Base-by-base conservation (phyloP, 2,888 invertebrate species). In the Amblyteles armatorius region DNA sequence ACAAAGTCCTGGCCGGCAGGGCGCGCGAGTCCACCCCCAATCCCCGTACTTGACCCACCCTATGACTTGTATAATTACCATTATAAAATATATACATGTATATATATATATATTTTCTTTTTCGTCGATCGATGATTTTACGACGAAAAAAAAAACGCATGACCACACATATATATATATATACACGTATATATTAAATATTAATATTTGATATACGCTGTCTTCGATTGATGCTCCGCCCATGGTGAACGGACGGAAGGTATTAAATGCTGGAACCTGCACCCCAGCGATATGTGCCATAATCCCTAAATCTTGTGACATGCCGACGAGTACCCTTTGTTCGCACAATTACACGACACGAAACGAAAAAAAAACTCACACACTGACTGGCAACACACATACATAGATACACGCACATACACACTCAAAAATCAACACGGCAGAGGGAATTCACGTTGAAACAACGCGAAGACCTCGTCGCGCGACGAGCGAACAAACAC, bases 1-100 rank as follows among this genome's bases (percentile, higher is more conserved):
- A 94, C 93, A 93, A 88, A 91, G 93, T 94, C 94, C 94, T 94
- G 94, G 90, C 93, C 93, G 94, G 93, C 94, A 93, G 94, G 94
- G 94, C 93, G 93, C 93, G 93, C 92, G 93, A 93, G 90, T 92
- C 93, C 93, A 92, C 89, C 92, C 93, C 87, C 92, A 92, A 90
- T 91, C 91, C 94, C 94, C 94, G 93, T 94, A 94, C 93, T 93
- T 93, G 88, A 88, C 89, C 92, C 92, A 86, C 83, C 83, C 83
- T 71, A 80, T 88, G 88, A 88, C 88, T 88, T 83, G 87, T 88
- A 86, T 57, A 79, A 57, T 79, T 74, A 29, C 69, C 52, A 73
- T 72, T 65, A n/a, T 33, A 55, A 55, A 74, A 68, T 22, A 36
- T 19, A 63, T 44, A 22, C 36, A n/a, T 26, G 29, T 71, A 67